Evolutionary conservation across 2,888 invertebrate species (phyloP), one percentile per base, ranked within the genome.

Genomic region (Rutpela maculata): DNA sequence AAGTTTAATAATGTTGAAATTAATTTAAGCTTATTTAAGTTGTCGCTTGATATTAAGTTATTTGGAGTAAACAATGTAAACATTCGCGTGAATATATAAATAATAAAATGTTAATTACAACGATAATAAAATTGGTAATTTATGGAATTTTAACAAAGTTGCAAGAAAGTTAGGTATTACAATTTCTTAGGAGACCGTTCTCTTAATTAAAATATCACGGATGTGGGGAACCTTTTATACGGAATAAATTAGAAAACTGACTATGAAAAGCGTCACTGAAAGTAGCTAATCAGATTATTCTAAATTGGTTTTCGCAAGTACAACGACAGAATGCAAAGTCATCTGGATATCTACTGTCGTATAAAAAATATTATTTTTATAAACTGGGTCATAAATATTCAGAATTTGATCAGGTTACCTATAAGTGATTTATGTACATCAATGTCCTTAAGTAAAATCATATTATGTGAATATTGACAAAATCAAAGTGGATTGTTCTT

Each of bases 191-290:
- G 50, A 26, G 77, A 70, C 70, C 71, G 59, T 31, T 57, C 70
- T 68, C 71, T 80, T 81, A 81, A 81, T 81, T 81, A 81, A 81
- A 81, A 81, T 77, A 81, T 78, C 80, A 69, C 76, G 77, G 76
- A 80, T 77, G 80, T 78, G 75, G 78, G 75, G 50, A 60, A 73
- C 79, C 79, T 81, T 78, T 81, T 79, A 73, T 78, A 69, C 73
- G 62, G 79, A 81, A 79, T 81, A 79, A 79, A 79, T 81, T 81
- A 79, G 75, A 69, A 78, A 78, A 74, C 59, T 75, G 75, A 71
- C 78, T 78, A 75, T 74, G 78, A 80, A 81, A 78, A 55, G 80
- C 79, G 74, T 66, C 66, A 50, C 56, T 50, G 56, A 66, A 72
- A 65, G 57, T 69, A 18, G 65, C 67, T 76, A 81, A 81, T 81